A percentile compares a stretch with the other conserved stretches of the same genome.
Conservation (phyloP, 2,888 invertebrate species). For the Drosophila colorata region DNA sequence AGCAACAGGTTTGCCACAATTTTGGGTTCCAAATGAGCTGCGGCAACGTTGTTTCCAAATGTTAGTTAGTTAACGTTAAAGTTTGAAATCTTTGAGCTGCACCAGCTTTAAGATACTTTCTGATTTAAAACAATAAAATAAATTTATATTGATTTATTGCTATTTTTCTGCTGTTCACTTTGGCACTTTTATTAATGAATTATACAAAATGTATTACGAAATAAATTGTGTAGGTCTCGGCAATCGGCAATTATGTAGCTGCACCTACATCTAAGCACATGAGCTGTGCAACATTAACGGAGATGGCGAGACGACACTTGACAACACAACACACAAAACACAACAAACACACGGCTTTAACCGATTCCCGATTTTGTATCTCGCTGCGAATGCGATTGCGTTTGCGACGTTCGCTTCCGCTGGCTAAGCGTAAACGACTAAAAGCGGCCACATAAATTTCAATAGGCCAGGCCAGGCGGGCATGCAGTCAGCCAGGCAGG, state of each 20-base stretch:
- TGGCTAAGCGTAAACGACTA: constrained; percentile 80
- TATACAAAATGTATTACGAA: constrained; percentile 31
- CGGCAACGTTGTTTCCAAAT: constrained; percentile 12
- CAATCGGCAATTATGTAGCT: constrained; percentile 26
- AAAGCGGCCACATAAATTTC: constrained; percentile 83
- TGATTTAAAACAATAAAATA: not conserved
- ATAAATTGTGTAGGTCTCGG: constrained; percentile 11
- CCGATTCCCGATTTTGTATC: constrained; percentile 36
- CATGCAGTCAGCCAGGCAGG: constrained; percentile 29
- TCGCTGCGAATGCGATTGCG: constrained; percentile 35
- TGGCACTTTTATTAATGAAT: not conserved
- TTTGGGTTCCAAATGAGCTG: not conserved
- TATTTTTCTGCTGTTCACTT: not conserved
- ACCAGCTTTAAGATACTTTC: not conserved
- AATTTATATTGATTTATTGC: not conserved
- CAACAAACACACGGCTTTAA: constrained; percentile 32
- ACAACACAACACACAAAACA: constrained; percentile 21
- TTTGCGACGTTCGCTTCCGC: constrained; percentile 78
- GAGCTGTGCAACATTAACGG: constrained; percentile 17
- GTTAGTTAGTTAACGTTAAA: constrained; percentile 26
- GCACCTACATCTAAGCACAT: constrained; percentile 35
- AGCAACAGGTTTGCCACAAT: constrained; percentile 54
- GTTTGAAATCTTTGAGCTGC: not conserved
- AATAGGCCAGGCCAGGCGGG: constrained; percentile 68
- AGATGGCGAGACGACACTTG: constrained; percentile 22